Evolutionary conservation across 2,797 vertebrate species (phyloP), one percentile per base, ranked within the genome.

Genomic region (Spondyliosoma cantharus): DNA sequence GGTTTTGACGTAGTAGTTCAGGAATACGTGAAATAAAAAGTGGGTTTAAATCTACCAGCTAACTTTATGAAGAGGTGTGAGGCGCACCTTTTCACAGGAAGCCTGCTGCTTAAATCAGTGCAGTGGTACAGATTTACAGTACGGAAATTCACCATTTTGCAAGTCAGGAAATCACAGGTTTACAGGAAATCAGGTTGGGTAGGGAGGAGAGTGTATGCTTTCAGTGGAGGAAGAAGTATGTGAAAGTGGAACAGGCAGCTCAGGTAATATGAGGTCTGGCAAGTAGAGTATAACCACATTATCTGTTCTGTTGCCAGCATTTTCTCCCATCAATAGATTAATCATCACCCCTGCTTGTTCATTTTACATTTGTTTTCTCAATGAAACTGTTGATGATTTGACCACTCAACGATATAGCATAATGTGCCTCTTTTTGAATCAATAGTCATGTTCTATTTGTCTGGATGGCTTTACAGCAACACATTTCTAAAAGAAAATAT

Each of bases 191-290:
- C 61, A 8, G 60, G 11, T 72, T 32, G 5, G 48, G 1, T 7
- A 32, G 17, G 54, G 4, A 45, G 17, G n/a, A 42, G 3, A 46
- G 37, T 61, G 49, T 17, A 2, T 71, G 50, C 37, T 79, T 87
- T 84, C 65, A 63, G 42, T 66, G 16, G 13, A 0, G 0, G 12
- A 17, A 52, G 27, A 52, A 11, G 20, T 80, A 82, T 75, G 62
- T 69, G 53, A 82, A 78, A 82, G 48, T 57, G 59, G 65, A 74
- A 57, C 43, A 74, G 37, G 20, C 29, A 63, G 24, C 57, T 62
- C 1, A 37, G 43, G 73, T 52, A 24, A 27, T 15, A 20, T 37
- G n/a, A 27, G 43, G 29, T 68, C 27, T 71, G 49, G 70, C 25
- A 1, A 20, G 69, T 12, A 0, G 20, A 20, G 24, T 60, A 12